Conservation (phyloP, 2,888 invertebrate species). For the Drosophila limbata region DNA sequence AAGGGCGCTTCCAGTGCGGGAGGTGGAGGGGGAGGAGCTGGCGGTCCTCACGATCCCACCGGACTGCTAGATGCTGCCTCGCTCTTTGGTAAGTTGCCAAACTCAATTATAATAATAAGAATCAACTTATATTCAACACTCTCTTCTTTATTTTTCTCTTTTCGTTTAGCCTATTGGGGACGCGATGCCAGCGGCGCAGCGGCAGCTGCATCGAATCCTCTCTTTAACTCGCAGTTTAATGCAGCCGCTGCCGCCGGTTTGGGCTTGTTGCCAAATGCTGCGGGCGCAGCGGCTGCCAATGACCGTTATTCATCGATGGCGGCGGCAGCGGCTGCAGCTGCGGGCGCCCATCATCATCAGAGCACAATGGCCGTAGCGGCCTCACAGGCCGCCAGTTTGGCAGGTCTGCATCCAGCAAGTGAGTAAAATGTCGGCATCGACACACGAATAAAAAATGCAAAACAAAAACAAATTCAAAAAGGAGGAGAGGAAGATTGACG, state of each 20-base stretch:
- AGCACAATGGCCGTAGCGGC: slow-evolving; percentile 93
- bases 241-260: slow-evolving; percentile 85
- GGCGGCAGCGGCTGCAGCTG: slow-evolving; percentile 85
- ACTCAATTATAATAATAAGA: background rate
- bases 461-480: background rate
- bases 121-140: background rate
- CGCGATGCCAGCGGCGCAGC: slow-evolving; percentile 86
- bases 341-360: slow-evolving; percentile 87
- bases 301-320: slow-evolving; percentile 85
- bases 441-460: slow-evolving; percentile 23
- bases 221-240: slow-evolving; percentile 85
- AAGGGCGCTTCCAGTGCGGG: slow-evolving; percentile 85
- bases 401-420: slow-evolving; percentile 91
- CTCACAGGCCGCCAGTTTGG: slow-evolving; percentile 93
- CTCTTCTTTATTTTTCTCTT: background rate
- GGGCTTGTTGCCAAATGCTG: slow-evolving; percentile 85
- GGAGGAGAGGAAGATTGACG: background rate
- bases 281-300: slow-evolving; percentile 83
- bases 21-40: slow-evolving; percentile 77
- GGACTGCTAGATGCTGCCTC: slow-evolving; percentile 93
- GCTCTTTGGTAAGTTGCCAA: slow-evolving; percentile 87
- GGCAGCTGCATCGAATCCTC: slow-evolving; percentile 85
- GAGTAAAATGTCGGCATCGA: slow-evolving; percentile 82
- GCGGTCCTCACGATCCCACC: slow-evolving; percentile 87
- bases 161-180: slow-evolving; percentile 91